Evolutionary conservation across 2,113 vertebrate species (phyloP), one percentile per base, ranked within the genome.

Genomic region (Colius striatus): DNA sequence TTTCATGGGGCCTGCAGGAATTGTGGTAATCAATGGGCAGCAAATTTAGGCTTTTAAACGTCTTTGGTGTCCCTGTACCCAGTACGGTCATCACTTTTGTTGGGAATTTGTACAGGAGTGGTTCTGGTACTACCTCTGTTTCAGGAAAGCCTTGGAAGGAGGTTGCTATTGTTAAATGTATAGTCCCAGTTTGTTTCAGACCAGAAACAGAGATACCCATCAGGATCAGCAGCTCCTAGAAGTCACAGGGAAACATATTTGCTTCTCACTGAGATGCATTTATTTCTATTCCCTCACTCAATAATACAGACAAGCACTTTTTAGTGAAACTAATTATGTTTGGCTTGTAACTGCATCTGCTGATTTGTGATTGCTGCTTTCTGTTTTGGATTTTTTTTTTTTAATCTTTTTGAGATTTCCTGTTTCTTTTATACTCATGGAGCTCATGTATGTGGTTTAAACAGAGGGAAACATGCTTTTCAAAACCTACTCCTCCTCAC

Each of bases 21-120:
- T 86, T 94, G 75, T 84, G 87, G 36, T 97, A 92, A 97, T 96
- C 92, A 95, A 75, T 92, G 71, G 50, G 60, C 55, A 91, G 57
- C 92, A 92, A 96, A 95, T 94, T 90, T 68, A 50, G 85, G 51
- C 41, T 92, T 90, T 89, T 79, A 78, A 93, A 83, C 50, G 93
- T 55, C 73, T 92, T 58, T 95, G 57, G 26, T 66, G 41, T 66
- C 22, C n/a, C 36, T 3, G 0, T 89, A 78, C 43, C 88, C 66
- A 13, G 50, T 51, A 74, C 80, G 91, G 70, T 77, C 72, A 63
- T 89, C 81, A 79, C 88, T 94, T 95, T 83, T 16, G 4, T 84
- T 82, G 93, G 60, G 60, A 87, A 87, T 72, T 80, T 81, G 71
- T 77, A 89, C 67, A 50, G 53, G 63, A 78, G 61, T 68, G 55